phyloP scores from a whole-genome alignment of 2,888 invertebrate genomes.

The Tromatobia lineatoria region DNA sequence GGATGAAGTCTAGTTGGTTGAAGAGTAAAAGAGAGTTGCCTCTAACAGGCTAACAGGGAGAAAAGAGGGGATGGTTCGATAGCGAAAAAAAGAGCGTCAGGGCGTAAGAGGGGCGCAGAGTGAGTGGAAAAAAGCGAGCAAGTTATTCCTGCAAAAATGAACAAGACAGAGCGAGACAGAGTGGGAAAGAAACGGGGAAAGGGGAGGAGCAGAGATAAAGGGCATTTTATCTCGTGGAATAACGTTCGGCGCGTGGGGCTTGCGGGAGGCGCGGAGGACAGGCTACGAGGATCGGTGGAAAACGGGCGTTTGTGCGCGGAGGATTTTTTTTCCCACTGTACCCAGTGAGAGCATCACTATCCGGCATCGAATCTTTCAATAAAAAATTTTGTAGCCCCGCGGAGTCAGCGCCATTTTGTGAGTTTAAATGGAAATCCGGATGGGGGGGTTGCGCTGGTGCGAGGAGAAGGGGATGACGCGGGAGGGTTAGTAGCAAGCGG shows the following conservation, averaged over 20 bases:
- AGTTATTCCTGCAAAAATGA: conserved; percentile 40
- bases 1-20: conserved; percentile 26
- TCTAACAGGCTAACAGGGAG: conserved; percentile 16
- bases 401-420: conserved; percentile 85
- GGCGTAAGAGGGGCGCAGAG: conserved; percentile 59
- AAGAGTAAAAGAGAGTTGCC: conserved; percentile 20
- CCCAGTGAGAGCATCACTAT: conserved; percentile 75
- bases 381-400: conserved; percentile 85
- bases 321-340: conserved; percentile 53
- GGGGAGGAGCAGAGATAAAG: conserved; percentile 68
- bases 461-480: conserved; percentile 46
- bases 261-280: conserved; percentile 51
- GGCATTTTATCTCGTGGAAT: conserved; percentile 73
- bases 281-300: conserved; percentile 53
- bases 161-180: conserved; percentile 46
- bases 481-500: conserved; percentile 39
- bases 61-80: conserved; percentile 56
- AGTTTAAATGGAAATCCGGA: conserved; percentile 85
- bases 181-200: conserved; percentile 68
- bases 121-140: conserved; percentile 51
- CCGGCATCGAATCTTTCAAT: conserved; percentile 85
- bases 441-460: conserved; percentile 64
- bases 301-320: conserved; percentile 26
- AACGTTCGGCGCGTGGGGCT: conserved; percentile 60
- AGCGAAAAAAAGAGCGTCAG: conserved; percentile 47